Evolutionary conservation across 2,888 invertebrate species (phyloP), one percentile per base, ranked within the genome.

Genomic region (Palloptera scutellata): DNA sequence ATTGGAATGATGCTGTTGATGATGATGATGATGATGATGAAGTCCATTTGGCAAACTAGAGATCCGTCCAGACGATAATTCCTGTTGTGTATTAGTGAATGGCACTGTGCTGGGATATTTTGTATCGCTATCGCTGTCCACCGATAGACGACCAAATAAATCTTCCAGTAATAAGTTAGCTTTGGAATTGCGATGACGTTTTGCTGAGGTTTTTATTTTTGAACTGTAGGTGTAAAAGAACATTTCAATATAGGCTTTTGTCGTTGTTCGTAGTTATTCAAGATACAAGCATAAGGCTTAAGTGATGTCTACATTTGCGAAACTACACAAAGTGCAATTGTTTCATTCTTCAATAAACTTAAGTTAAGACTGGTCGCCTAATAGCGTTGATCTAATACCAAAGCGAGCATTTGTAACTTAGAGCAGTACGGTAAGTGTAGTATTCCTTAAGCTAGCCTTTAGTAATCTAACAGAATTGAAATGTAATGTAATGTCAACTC

Each of bases 121-220:
- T 83, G 64, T 77, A 64, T 79, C 83, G 61, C 80, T 81, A 69
- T 84, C 84, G 19, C 84, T 81, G 61, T 80, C 81, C 79, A 84
- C 79, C 19, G 85, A 84, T 42, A 85, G 74, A 12, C 83, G 81
- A 1, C 86, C 86, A 68, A 85, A 85, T 43, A 85, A 77, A 74
- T 85, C 86, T 67, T 85, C 85, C 10, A 85, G 75, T 68, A 85
- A 70, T 15, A 83, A 78, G 55, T 81, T 84, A 9, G 82, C 73
- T 70, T 83, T 84, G 9, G 81, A 78, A 61, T 80, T 80, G 53
- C 80, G 77, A 67, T 81, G 78, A 9, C 76, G 73, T 70, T 83
- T 84, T 64, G 82, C 81, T 10, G 85, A 82, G 10, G 81, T 81
- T 78, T 84, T 84, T 40, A 85, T 75, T 76, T 85, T 85, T 9